These are phyloP conservation scores for Python bivittatus DNA, from an alignment of 2,113 vertebrate species.

Conservation along the genomic window DNA sequence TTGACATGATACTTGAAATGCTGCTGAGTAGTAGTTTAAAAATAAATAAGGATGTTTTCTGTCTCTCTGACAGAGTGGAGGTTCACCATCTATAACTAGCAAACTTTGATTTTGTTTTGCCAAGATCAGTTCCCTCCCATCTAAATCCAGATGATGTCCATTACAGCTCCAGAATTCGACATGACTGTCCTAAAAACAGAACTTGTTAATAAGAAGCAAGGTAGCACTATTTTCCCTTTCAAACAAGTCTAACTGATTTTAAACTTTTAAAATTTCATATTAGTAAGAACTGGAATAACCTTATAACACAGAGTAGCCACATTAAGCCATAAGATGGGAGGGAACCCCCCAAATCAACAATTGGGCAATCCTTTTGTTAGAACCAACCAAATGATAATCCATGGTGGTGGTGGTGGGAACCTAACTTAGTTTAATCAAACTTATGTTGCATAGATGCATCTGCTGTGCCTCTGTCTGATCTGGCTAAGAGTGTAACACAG, in stretches of 20 bases:
- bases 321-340: not conserved
- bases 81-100: not conserved
- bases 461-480: not conserved
- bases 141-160: not conserved
- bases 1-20: not conserved
- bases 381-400: not conserved
- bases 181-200: not conserved
- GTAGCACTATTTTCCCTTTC: not conserved
- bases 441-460: not conserved
- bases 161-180: not conserved
- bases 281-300: not conserved
- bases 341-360: not conserved
- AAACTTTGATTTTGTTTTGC: not conserved
- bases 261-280: not conserved
- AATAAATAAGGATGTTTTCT: not conserved
- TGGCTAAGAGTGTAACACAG: not conserved
- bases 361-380: not conserved
- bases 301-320: not conserved
- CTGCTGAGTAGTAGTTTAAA: not conserved
- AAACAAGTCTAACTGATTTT: not conserved
- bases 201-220: not conserved
- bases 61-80: not conserved
- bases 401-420: not conserved
- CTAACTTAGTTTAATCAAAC: not conserved
- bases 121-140: not conserved